A percentile compares a stretch with the other conserved stretches of the same genome.
phyloP scores from a whole-genome alignment of 2,797 vertebrate genomes.

The Poecile montanus region DNA sequence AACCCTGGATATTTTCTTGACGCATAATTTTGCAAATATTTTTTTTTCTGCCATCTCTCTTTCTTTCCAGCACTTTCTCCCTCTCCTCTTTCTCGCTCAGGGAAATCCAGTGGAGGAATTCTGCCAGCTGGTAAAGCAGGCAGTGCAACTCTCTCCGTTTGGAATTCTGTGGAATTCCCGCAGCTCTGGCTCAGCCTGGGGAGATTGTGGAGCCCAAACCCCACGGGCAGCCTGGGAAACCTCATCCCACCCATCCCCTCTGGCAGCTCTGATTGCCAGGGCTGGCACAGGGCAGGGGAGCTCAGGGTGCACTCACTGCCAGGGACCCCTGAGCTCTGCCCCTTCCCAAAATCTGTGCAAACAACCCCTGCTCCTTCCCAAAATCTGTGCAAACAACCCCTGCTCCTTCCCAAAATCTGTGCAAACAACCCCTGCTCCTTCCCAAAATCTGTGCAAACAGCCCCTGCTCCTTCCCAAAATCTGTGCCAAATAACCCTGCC shows the following conservation, averaged over 20 bases:
- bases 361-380: no score
- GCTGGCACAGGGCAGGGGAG: neutral
- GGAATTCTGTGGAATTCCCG: neutral
- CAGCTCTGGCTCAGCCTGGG: neutral
- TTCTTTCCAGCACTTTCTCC: neutral
- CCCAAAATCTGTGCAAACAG: no score
- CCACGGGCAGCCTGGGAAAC: neutral
- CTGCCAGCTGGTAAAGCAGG: neutral
- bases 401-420: no score
- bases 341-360: neutral
- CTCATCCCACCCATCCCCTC: neutral
- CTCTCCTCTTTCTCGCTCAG: neutral
- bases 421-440: no score
- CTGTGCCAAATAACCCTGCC: no score
- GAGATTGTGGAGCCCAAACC: neutral
- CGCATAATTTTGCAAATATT: neutral
- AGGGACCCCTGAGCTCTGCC: neutral
- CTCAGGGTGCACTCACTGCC: neutral
- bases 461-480: no score
- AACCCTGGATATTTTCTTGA: neutral
- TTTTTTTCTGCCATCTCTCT: neutral
- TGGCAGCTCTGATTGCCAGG: neutral
- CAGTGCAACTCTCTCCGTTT: neutral
- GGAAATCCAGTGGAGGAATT: neutral
- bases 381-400: no score